Evolutionary conservation across 1,140 invertebrate species (phyloP).

Genomic region (Nylanderia fulva): DNA sequence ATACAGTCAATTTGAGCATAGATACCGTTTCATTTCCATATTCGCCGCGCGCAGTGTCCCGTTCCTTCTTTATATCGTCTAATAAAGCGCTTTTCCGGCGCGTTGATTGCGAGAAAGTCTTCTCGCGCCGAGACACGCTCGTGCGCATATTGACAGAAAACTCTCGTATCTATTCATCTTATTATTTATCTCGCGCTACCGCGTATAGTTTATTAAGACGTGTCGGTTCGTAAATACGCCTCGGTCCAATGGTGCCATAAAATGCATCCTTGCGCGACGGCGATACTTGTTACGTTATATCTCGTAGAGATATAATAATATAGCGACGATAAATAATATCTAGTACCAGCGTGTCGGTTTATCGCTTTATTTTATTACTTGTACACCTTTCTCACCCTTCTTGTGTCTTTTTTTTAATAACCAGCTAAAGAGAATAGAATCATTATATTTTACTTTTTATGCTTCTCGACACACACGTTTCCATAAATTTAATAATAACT

Average conservation of each 20-base stretch:
- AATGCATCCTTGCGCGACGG: slow-evolving; percentile 14
- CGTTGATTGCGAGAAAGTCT: slow-evolving; percentile 34
- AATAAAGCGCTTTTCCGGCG: slow-evolving; percentile 34
- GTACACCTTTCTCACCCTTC: background rate
- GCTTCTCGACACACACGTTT: background rate
- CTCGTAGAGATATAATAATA: slow-evolving; percentile 33
- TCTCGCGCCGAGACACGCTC: slow-evolving; percentile 7
- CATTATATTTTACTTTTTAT: background rate
- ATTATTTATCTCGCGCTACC: slow-evolving; percentile 44
- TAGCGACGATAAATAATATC: slow-evolving; percentile 36
- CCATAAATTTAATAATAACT: background rate
- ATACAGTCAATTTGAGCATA: slow-evolving; percentile 54
- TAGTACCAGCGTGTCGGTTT: background rate
- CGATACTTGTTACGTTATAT: slow-evolving; percentile 7
- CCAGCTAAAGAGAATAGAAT: background rate
- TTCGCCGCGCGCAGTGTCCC: background rate
- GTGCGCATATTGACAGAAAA: slow-evolving; percentile 28
- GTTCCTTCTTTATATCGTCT: slow-evolving; percentile 26
- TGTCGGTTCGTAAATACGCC: slow-evolving; percentile 14
- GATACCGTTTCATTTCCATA: slow-evolving; percentile 28
- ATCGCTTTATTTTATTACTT: background rate
- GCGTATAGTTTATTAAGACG: slow-evolving; percentile 52
- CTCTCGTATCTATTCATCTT: slow-evolving; percentile 34
- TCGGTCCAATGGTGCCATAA: background rate
- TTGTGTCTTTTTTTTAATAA: background rate